A percentile compares a stretch with the other conserved stretches of the same genome.
Conservation (phyloP, 2,888 invertebrate genomes). For the Thecocarcelia acutangulata region DNA sequence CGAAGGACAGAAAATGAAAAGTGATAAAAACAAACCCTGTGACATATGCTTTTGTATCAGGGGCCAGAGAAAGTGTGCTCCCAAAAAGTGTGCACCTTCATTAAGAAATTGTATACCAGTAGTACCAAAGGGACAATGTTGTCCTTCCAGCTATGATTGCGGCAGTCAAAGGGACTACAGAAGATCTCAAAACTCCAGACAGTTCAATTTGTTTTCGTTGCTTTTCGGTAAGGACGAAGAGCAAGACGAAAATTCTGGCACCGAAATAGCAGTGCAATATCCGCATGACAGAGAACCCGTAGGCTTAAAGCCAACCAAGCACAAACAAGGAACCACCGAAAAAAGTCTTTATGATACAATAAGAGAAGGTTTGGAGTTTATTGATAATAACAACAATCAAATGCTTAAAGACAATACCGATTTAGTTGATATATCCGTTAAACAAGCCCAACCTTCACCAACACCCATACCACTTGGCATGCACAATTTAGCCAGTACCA, state of each 20-base stretch:
- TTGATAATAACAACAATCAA: conserved; percentile 79
- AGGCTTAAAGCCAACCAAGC: conserved; percentile 53
- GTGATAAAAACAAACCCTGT: conserved; percentile 83
- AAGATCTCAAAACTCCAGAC: conserved; percentile 77
- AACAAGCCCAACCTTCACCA: conserved; percentile 53
- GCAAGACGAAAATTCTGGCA: conserved; percentile 65
- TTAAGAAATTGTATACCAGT: conserved; percentile 89
- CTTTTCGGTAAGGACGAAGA: conserved; percentile 78
- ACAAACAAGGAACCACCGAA: conserved; percentile 72
- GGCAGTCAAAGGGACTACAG: conserved; percentile 83
- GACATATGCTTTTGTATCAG: conserved; percentile 91
- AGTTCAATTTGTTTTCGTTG: conserved; percentile 79
- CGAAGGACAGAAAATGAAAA: conserved; percentile 87
- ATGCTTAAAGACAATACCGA: conserved; percentile 75
- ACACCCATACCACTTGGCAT: conserved; percentile 51
- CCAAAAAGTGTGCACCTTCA: conserved; percentile 88
- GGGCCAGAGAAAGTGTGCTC: conserved; percentile 88
- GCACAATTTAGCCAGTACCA: conserved; percentile 59
- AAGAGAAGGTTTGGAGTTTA: conserved; percentile 79
- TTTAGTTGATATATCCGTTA: conserved; percentile 55
- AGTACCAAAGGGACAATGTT: conserved; percentile 89
- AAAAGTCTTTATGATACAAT: conserved; percentile 79
- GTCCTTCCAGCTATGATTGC: conserved; percentile 92
- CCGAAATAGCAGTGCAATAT: conserved; percentile 74
- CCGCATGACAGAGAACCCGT: conserved; percentile 77